These are phyloP conservation scores for Procapra przewalskii DNA, from an alignment of 2,113 vertebrate genomes.

Conservation along the genomic window DNA sequence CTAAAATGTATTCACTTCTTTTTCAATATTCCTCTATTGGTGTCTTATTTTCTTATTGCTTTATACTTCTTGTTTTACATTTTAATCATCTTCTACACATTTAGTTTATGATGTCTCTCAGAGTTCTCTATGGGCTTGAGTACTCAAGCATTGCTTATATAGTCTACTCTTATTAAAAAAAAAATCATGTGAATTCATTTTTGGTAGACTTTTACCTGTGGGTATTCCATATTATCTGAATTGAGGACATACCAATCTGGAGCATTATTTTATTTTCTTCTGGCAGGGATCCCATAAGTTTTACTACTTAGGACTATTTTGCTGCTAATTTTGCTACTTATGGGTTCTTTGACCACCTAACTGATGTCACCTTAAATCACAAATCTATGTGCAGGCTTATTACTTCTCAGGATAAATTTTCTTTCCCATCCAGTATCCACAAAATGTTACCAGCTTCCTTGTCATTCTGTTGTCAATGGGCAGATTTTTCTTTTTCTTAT, in stretches of 20 bases:
- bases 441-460: background rate
- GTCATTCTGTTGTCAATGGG: background rate
- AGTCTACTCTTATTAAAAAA: background rate
- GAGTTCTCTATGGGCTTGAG: background rate
- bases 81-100: background rate
- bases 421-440: background rate
- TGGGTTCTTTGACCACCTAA: background rate
- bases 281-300: background rate
- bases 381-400: background rate
- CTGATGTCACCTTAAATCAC: conserved; percentile 18
- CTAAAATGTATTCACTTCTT: background rate
- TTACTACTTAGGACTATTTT: background rate
- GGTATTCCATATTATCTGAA: background rate
- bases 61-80: background rate
- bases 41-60: background rate
- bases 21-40: background rate
- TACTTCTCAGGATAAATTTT: background rate
- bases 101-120: background rate
- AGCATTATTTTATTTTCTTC: background rate
- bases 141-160: background rate
- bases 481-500: background rate
- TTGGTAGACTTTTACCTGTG: background rate
- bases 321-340: background rate
- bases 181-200: background rate
- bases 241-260: background rate